Conservation (phyloP, 1,140 invertebrate genomes). For the Ostrea denselamellosa region DNA sequence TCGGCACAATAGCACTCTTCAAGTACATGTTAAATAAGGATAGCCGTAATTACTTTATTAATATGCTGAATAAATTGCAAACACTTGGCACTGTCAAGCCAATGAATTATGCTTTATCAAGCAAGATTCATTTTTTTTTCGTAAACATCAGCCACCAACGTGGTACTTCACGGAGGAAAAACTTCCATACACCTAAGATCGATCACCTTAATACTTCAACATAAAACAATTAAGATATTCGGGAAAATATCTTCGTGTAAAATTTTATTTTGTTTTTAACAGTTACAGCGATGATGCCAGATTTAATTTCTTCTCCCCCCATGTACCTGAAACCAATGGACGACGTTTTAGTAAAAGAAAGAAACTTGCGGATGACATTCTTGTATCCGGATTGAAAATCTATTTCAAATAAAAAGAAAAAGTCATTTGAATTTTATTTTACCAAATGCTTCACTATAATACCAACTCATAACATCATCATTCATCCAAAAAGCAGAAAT, state of each 20-base stretch:
- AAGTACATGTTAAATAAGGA: no score
- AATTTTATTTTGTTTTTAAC: not conserved
- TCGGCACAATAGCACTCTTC: not conserved
- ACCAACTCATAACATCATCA: no score
- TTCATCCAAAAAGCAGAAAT: no score
- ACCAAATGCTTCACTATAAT: no score
- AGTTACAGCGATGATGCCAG: not conserved
- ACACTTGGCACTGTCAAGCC: no score
- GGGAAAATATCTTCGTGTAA: not conserved
- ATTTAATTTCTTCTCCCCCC: not conserved
- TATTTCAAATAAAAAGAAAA: no score
- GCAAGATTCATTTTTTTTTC: not conserved
- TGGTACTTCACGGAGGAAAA: not conserved
- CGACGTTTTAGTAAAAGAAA: slow-evolving; percentile 21
- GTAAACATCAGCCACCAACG: slow-evolving; percentile 18
- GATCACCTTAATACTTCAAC: not conserved
- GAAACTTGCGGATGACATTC: not conserved
- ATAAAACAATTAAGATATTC: not conserved
- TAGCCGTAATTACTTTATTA: no score
- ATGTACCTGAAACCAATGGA: slow-evolving; percentile 29
- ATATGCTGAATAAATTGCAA: no score
- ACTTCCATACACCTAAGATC: no score
- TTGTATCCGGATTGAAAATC: not conserved
- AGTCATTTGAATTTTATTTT: no score
- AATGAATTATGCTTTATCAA: no score